phyloP scores from a whole-genome alignment of 2,888 invertebrate genomes.

The Erebia aethiops region DNA sequence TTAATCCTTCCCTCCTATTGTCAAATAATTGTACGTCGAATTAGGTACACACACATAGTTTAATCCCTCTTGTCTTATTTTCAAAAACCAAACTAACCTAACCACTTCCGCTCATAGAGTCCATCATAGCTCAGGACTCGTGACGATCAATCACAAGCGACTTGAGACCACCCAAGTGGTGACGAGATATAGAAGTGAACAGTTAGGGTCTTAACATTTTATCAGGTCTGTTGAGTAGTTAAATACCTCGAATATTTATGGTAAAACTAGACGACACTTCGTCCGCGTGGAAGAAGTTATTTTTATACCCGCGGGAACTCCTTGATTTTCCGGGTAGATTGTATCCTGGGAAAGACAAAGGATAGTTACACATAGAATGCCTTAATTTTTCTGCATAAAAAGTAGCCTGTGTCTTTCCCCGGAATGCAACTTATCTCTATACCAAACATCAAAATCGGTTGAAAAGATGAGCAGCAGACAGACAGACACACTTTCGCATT shows the following conservation, averaged over 20 bases:
- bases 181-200: background rate
- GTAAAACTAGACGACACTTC: too few species aligned
- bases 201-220: conserved; percentile 5
- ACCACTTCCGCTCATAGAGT: conserved; percentile 15
- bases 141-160: conserved; percentile 9
- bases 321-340: background rate
- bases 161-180: conserved; percentile 19
- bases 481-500: background rate
- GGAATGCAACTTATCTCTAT: background rate
- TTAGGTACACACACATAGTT: background rate
- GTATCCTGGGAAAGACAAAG: too few species aligned
- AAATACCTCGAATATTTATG: too few species aligned
- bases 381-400: too few species aligned
- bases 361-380: too few species aligned
- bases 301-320: too few species aligned
- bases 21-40: background rate
- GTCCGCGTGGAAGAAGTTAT: too few species aligned
- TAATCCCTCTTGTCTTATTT: conserved; percentile 8
- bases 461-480: too few species aligned
- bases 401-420: background rate
- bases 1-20: background rate
- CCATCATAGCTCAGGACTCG: background rate
- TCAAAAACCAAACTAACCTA: background rate
- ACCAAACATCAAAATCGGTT: too few species aligned
- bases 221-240: background rate